Conservation (phyloP, 1,140 invertebrate species). For the Rhopalosiphum padi region DNA sequence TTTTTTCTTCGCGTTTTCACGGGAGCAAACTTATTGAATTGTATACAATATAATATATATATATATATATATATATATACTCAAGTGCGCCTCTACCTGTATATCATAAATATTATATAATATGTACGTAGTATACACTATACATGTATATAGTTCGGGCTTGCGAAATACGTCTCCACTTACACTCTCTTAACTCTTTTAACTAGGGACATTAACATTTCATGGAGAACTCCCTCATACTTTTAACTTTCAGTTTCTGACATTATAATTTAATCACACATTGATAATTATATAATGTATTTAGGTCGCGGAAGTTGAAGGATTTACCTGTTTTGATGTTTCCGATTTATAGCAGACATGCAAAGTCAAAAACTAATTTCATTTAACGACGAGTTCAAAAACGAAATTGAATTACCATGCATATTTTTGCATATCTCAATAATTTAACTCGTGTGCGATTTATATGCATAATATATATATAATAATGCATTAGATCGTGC, state of each 20-base stretch:
- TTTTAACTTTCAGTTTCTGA: not conserved
- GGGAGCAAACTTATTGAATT: no score
- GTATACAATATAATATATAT: not conserved
- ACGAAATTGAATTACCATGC: not conserved
- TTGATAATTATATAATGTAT: not conserved
- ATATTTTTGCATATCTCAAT: slow-evolving; percentile 5
- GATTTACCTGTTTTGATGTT: not conserved
- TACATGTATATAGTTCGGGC: not conserved
- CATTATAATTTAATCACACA: not conserved
- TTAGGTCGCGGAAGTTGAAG: not conserved
- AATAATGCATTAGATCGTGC: not conserved
- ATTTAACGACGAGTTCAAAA: not conserved
- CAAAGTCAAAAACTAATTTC: not conserved
- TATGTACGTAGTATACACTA: no score
- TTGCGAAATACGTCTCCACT: not conserved
- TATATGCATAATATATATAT: not conserved
- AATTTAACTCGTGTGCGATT: not conserved
- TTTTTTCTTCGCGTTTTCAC: not conserved
- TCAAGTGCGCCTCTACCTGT: not conserved
- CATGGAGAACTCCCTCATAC: not conserved
- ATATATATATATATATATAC: not conserved
- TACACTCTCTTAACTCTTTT: not conserved
- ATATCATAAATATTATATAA: not conserved
- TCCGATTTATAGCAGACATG: not conserved
- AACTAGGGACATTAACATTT: not conserved